Conservation (phyloP, 2,888 invertebrate species). For the Apodemia zela region DNA sequence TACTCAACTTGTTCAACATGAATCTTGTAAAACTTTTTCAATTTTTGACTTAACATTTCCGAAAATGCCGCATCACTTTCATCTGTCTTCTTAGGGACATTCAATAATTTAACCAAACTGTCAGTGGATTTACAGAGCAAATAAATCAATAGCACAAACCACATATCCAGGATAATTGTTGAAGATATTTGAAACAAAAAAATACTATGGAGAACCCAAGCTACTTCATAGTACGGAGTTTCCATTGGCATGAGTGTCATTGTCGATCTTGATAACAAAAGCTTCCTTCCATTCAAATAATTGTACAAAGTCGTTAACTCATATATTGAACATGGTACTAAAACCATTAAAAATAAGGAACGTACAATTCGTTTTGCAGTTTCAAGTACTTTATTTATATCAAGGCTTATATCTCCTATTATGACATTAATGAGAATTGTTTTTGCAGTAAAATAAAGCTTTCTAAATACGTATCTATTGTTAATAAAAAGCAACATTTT, state of each 20-base stretch:
- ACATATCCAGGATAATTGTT: slow-evolving; percentile 48
- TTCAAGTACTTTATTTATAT: slow-evolving; percentile 33
- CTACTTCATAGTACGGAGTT: slow-evolving; percentile 53
- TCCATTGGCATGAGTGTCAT: slow-evolving; percentile 53
- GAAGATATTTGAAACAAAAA: slow-evolving; percentile 44
- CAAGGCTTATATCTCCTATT: slow-evolving; percentile 34
- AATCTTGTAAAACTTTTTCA: slow-evolving; percentile 45
- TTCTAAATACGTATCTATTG: slow-evolving; percentile 40
- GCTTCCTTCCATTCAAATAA: slow-evolving; percentile 43
- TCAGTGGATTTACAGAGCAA: slow-evolving; percentile 48
- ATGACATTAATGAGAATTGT: slow-evolving; percentile 42
- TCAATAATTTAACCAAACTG: slow-evolving; percentile 40
- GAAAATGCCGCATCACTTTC: slow-evolving; percentile 40
- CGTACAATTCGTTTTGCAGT: slow-evolving; percentile 38
- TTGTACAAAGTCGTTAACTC: slow-evolving; percentile 45
- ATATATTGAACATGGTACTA: slow-evolving; percentile 42
- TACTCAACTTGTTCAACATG: slow-evolving; percentile 49
- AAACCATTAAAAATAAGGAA: slow-evolving; percentile 34
- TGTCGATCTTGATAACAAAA: slow-evolving; percentile 50
- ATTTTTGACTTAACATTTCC: slow-evolving; percentile 40
- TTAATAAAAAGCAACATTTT: slow-evolving; percentile 44
- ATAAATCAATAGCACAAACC: slow-evolving; percentile 50
- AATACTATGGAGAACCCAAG: slow-evolving; percentile 46
- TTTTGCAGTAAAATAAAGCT: slow-evolving; percentile 47
- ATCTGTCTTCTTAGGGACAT: slow-evolving; percentile 32